phyloP scores from a whole-genome alignment of 2,113 vertebrate species.

The Gasterosteus nipponicus region DNA sequence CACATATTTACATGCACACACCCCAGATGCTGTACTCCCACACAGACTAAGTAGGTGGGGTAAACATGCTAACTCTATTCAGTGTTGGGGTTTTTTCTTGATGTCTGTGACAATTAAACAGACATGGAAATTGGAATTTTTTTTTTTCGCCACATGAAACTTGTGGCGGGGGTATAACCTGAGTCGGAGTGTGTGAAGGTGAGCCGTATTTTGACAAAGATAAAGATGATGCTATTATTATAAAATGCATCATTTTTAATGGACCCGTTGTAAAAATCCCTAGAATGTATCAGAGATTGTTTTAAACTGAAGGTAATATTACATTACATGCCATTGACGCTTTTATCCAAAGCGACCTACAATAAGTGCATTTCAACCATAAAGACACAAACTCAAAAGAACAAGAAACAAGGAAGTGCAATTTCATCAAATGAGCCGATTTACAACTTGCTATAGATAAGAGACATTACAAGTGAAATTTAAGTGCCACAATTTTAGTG shows the following conservation, averaged over 20 bases:
- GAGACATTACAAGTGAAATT: no score
- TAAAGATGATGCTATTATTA: background rate
- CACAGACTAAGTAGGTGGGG: slow-evolving; percentile 54
- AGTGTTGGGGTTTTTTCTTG: slow-evolving; percentile 41
- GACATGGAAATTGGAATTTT: slow-evolving; percentile 14
- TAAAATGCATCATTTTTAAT: background rate
- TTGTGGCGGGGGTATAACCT: background rate
- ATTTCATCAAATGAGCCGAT: no score
- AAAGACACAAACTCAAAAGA: no score
- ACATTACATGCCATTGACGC: no score
- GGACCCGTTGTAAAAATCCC: background rate
- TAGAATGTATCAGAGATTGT: background rate
- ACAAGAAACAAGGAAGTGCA: no score
- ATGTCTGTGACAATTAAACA: slow-evolving; percentile 34
- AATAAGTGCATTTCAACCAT: no score
- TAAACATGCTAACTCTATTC: slow-evolving; percentile 49
- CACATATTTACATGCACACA: slow-evolving; percentile 45
- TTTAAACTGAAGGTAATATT: background rate
- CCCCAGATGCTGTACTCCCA: slow-evolving; percentile 46
- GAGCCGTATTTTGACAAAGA: background rate
- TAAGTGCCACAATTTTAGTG: no score
- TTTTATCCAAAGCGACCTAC: no score
- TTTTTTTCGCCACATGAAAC: slow-evolving; percentile 1
- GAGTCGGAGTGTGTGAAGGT: background rate
- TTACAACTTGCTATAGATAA: no score